Conservation (phyloP, 1,140 invertebrate genomes). For the Antheraea pernyi region DNA sequence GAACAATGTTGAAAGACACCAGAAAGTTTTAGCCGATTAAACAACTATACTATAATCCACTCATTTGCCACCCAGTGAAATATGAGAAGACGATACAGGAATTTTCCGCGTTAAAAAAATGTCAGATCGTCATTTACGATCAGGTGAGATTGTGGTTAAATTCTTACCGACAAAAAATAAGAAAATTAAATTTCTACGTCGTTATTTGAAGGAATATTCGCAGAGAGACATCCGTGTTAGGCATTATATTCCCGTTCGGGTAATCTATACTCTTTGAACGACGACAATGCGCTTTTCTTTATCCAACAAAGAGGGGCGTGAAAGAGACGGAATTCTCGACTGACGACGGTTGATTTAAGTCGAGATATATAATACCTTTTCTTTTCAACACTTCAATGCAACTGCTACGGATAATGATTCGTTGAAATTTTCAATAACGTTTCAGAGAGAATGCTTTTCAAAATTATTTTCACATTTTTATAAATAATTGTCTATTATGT, state of each 20-base stretch:
- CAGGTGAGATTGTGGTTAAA: too few relatives aligned
- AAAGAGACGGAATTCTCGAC: conserved; percentile 8
- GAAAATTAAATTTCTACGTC: too few relatives aligned
- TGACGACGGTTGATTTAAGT: conserved; percentile 8
- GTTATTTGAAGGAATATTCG: neutral
- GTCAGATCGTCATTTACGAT: too few relatives aligned
- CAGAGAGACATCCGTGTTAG: neutral
- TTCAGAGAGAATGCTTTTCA: neutral
- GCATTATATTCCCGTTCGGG: neutral
- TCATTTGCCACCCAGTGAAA: too few relatives aligned
- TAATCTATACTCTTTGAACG: conserved; percentile 8
- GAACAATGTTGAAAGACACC: too few relatives aligned
- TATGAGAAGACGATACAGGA: too few relatives aligned
- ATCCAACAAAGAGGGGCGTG: conserved; percentile 14
- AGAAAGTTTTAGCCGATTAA: too few relatives aligned
- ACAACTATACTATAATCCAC: too few relatives aligned
- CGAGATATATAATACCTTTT: conserved; percentile 5
- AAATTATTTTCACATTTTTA: conserved; percentile 3
- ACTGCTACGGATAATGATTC: conserved; percentile 5
- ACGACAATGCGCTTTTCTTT: conserved; percentile 14
- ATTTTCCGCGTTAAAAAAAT: too few relatives aligned
- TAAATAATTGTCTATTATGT: neutral
- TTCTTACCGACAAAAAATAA: too few relatives aligned
- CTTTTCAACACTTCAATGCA: conserved; percentile 8
- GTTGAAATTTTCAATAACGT: neutral